These are phyloP conservation scores for Alauda arvensis DNA, from an alignment of 2,797 vertebrate species.

Conservation along the genomic window DNA sequence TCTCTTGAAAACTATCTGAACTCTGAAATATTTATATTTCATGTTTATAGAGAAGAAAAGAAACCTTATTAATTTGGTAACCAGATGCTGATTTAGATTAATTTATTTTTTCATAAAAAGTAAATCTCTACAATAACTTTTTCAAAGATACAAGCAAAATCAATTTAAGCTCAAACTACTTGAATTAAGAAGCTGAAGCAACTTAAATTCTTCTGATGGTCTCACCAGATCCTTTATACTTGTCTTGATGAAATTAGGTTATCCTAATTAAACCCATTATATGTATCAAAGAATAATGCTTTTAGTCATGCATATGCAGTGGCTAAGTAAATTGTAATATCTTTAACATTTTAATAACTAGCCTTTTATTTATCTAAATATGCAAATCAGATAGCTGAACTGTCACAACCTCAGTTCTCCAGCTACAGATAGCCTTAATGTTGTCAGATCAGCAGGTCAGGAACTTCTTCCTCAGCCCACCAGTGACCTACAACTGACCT, in stretches of 20 bases:
- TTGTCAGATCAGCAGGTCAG: neutral
- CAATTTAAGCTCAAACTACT: neutral
- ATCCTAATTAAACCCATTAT: neutral
- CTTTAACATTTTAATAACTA: neutral
- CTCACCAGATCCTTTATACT: neutral
- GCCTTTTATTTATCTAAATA: neutral
- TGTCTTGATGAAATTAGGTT: neutral
- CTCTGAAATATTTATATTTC: neutral
- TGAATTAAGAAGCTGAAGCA: neutral
- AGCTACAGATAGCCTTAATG: neutral
- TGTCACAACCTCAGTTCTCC: neutral
- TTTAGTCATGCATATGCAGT: neutral
- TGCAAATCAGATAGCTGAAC: neutral
- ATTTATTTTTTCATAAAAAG: neutral
- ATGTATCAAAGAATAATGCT: neutral
- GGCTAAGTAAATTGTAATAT: neutral
- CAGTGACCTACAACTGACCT: neutral
- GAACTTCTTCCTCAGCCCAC: neutral
- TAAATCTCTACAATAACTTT: neutral
- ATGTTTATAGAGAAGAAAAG: neutral
- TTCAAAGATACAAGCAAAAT: neutral
- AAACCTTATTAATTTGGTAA: neutral
- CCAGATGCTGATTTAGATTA: neutral
- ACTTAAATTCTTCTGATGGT: neutral
- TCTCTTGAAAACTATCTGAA: neutral